Percentiles rank a stretch among this genome's conserved stretches.
phyloP scores from a whole-genome alignment of 2,888 invertebrate genomes.

The Papilio demoleus region DNA sequence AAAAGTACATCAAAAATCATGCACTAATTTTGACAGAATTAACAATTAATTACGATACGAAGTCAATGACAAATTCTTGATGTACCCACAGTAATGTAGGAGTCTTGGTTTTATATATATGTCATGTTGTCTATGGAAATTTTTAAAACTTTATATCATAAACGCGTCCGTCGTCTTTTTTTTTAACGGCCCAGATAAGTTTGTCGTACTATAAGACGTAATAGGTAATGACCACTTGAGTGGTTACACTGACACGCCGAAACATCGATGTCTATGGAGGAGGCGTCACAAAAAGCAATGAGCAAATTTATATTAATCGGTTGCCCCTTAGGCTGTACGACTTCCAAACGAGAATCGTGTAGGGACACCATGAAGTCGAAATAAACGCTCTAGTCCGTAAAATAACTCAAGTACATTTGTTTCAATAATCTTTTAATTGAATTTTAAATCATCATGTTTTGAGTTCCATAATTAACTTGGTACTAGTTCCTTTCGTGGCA shows the following conservation, averaged over 20 bases:
- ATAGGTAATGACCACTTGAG: background rate
- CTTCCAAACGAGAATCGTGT: constrained; percentile 52
- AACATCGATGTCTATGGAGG: constrained; percentile 35
- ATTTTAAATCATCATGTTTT: background rate
- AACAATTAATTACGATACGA: too few species aligned
- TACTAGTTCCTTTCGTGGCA: too few species aligned
- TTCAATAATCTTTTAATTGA: background rate
- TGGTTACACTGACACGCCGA: constrained; percentile 13
- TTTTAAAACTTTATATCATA: too few species aligned
- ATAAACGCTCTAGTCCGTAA: background rate
- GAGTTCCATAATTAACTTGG: too few species aligned
- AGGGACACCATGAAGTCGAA: constrained; percentile 6
- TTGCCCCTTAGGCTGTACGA: constrained; percentile 59
- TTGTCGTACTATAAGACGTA: constrained; percentile 5
- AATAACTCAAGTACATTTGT: background rate
- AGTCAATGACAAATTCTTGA: too few species aligned
- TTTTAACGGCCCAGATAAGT: too few species aligned
- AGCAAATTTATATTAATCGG: constrained; percentile 52
- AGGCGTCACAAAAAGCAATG: constrained; percentile 38
- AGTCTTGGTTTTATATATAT: too few species aligned
- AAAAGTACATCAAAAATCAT: too few species aligned
- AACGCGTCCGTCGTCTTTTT: too few species aligned
- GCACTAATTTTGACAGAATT: too few species aligned
- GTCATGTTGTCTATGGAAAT: too few species aligned
- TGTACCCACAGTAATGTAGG: too few species aligned